Conservation (phyloP, 2,797 vertebrate genomes). For the Danio aesculapii region DNA sequence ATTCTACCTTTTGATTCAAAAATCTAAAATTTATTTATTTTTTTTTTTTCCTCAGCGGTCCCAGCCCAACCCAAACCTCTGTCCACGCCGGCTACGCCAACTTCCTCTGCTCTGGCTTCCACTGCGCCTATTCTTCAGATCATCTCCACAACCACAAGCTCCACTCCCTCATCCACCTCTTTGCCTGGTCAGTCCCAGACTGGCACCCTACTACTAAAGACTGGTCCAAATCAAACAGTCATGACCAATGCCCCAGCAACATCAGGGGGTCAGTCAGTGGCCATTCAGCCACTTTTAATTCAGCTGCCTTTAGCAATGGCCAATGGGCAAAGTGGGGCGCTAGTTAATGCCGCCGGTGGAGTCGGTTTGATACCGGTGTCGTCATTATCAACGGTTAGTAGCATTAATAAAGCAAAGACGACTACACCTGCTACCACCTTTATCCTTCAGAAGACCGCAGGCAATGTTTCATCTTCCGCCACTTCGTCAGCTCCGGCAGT, state of each 20-base stretch:
- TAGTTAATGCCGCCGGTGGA: conserved; percentile 64
- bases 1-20: neutral
- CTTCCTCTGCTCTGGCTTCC: conserved; percentile 79
- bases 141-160: conserved; percentile 70
- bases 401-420: conserved; percentile 78
- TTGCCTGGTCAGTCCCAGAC: conserved; percentile 76
- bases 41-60: conserved; percentile 23
- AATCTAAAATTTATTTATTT: neutral
- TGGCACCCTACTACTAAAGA: conserved; percentile 78
- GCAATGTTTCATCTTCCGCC: conserved; percentile 65
- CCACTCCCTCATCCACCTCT: conserved; percentile 69
- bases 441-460: conserved; percentile 70
- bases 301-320: conserved; percentile 80
- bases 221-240: conserved; percentile 61
- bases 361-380: conserved; percentile 75
- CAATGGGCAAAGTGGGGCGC: conserved; percentile 75
- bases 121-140: conserved; percentile 80
- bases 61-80: conserved; percentile 59
- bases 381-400: conserved; percentile 73
- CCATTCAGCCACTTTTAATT: conserved; percentile 84
- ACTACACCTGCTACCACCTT: conserved; percentile 76
- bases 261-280: conserved; percentile 83
- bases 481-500: conserved; percentile 36
- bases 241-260: conserved; percentile 51
- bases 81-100: conserved; percentile 74